These are phyloP conservation scores for Dicerorhinus sumatrensis DNA, from an alignment of 2,113 vertebrate genomes.

Conservation along the genomic window DNA sequence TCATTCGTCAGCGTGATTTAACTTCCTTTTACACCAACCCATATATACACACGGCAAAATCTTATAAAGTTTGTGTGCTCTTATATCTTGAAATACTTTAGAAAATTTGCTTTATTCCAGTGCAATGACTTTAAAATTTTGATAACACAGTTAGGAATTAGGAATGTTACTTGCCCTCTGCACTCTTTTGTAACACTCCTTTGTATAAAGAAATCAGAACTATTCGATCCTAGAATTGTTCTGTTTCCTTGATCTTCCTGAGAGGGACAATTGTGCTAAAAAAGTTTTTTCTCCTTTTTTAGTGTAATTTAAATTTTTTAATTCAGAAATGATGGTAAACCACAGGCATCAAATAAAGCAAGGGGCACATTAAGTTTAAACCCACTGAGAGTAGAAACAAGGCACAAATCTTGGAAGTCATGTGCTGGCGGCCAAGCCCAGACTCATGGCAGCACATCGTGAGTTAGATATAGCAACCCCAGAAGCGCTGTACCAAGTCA, in stretches of 20 bases:
- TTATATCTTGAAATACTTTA: slow-evolving; percentile 42
- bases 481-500: neutral
- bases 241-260: neutral
- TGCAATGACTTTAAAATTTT: neutral
- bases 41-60: neutral
- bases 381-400: neutral
- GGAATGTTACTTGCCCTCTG: neutral
- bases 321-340: slow-evolving; percentile 17
- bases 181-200: neutral
- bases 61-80: neutral
- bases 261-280: neutral
- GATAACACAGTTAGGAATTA: neutral
- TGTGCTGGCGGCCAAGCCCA: neutral
- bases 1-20: neutral
- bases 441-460: neutral
- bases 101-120: slow-evolving; percentile 1
- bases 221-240: slow-evolving; percentile 12
- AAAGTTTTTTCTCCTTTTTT: neutral
- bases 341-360: neutral
- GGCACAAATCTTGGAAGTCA: neutral
- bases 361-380: neutral
- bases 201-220: slow-evolving; percentile 42
- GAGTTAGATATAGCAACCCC: neutral
- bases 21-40: slow-evolving; percentile 22
- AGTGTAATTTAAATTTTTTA: neutral